Evolutionary conservation across 2,113 vertebrate species (phyloP).

Genomic region (Psettodes erumei): DNA sequence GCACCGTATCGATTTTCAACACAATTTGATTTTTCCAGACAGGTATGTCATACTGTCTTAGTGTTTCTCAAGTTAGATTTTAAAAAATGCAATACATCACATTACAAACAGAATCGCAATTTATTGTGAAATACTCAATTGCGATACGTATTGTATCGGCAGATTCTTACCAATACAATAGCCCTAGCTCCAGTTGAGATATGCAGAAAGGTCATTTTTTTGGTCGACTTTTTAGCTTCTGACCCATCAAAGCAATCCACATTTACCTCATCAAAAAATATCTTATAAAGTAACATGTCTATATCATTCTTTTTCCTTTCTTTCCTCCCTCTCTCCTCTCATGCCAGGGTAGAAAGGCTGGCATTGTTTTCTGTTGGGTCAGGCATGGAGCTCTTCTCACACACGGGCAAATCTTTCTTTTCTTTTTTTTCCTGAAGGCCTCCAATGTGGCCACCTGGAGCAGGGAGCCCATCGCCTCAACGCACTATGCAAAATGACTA

Average conservation of each 20-base stretch:
- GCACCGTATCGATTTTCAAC: too few species aligned
- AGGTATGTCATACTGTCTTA: too few species aligned
- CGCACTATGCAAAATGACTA: not conserved
- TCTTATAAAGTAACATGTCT: too few species aligned
- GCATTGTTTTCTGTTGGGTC: slow-evolving; percentile 61
- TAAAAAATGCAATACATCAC: too few species aligned
- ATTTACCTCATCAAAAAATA: not conserved
- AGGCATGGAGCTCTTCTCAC: slow-evolving; percentile 50
- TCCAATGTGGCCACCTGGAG: not conserved
- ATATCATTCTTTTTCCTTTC: not conserved
- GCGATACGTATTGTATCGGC: too few species aligned
- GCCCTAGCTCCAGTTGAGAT: too few species aligned
- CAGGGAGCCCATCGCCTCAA: not conserved
- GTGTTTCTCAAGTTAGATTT: too few species aligned
- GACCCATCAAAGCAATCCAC: not conserved
- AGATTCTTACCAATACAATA: too few species aligned
- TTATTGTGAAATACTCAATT: too few species aligned
- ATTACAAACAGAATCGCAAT: too few species aligned
- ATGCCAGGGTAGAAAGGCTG: slow-evolving; percentile 64
- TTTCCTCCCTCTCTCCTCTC: slow-evolving; percentile 17
- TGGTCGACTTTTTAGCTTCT: not conserved
- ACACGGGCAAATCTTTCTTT: slow-evolving; percentile 54
- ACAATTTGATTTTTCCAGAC: too few species aligned
- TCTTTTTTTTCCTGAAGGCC: slow-evolving; percentile 9
- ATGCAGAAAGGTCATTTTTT: too few species aligned